Evolutionary conservation across 2,113 vertebrate genomes (phyloP), one percentile per base, ranked within the genome.

Genomic region (Sialia sialis): DNA sequence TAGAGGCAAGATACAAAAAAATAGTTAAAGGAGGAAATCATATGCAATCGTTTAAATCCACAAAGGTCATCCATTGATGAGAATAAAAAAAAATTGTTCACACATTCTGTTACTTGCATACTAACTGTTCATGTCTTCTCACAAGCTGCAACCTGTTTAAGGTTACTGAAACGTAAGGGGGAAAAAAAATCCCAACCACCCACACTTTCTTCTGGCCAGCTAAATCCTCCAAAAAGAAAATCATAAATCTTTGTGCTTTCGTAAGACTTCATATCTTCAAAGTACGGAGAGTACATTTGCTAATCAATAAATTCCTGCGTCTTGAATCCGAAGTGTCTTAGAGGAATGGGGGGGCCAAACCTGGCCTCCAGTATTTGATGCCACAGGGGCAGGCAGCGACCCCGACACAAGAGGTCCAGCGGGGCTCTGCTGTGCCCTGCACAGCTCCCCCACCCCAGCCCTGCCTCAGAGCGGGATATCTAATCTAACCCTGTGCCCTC

Each of bases 401-500:
- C 34, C 6, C 2, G 3, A 21, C 26, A 25, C 27, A 44, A 36
- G 1, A 4, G 11, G 14, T 12, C 34, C 43, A 29, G 73, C 0
- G 3, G n/a, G n/a, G n/a, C n/a, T n/a, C n/a, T n/a, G n/a, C n/a
- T n/a, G n/a, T n/a, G n/a, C n/a, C n/a, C 43, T 30, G 48, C 48
- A 25, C 48, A 48, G 22, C 25, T 22, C 48, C 48, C 25, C 22
- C 48, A 13, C 22, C 48, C 48, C 10, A 46, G 44, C 44, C 20
- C 20, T 20, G 44, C 21, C 43, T 44, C 43, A 4, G 3, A 36
- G n/a, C 5, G 0, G 30, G 12, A 9, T 0, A 29, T 4, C 32
- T 2, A 21, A 39, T 32, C 4, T 9, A 49, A 8, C 3, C 1
- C 1, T 0, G 11, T 2, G 67, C 4, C 0, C 34, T 30, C 0